Evolutionary conservation across 2,797 vertebrate genomes (phyloP).

Genomic region (Hephaestus fuliginosus): DNA sequence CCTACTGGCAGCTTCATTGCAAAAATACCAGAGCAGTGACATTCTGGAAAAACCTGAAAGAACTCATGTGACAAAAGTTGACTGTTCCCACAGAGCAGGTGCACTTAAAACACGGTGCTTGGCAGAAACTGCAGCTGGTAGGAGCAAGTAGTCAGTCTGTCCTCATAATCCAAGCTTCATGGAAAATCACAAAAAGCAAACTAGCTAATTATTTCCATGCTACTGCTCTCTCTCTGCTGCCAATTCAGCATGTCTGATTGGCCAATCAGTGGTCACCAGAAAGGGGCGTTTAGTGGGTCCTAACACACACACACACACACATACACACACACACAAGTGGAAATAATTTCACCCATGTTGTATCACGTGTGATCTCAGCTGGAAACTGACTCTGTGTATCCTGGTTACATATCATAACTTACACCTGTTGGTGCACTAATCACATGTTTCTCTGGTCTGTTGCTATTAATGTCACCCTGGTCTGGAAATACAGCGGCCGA

Average conservation of each 20-base stretch:
- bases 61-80: neutral
- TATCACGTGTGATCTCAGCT: slow-evolving; percentile 15
- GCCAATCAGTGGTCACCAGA: neutral
- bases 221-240: neutral
- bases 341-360: neutral
- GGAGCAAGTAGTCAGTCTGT: neutral
- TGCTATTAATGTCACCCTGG: slow-evolving; percentile 35
- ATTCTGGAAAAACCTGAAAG: neutral
- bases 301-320: neutral
- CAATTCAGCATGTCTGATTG: neutral
- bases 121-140: neutral
- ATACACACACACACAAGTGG: neutral
- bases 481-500: slow-evolving; percentile 43
- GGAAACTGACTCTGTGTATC: slow-evolving; percentile 23
- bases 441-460: slow-evolving; percentile 13
- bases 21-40: neutral
- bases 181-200: neutral
- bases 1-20: neutral
- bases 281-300: neutral
- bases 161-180: neutral
- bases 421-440: slow-evolving; percentile 57
- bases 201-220: slow-evolving; percentile 15
- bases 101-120: neutral
- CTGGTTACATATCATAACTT: neutral
- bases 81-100: neutral